Conservation (phyloP, 2,888 invertebrate species). For the Dascillus cervinus region DNA sequence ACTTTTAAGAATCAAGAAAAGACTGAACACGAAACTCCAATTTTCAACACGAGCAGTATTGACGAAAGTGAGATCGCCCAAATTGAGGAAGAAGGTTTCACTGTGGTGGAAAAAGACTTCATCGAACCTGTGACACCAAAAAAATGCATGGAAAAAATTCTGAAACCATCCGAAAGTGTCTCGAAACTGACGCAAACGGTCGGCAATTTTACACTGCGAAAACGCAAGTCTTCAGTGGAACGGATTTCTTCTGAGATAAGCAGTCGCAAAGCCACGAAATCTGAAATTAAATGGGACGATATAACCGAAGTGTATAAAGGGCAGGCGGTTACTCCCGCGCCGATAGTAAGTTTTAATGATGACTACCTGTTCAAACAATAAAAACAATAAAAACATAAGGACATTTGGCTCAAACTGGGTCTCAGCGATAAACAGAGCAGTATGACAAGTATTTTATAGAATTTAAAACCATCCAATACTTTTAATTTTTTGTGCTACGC, state of each 20-base stretch:
- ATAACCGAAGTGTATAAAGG: slow-evolving; percentile 51
- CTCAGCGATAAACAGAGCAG: too few species aligned
- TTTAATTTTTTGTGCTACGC: too few species aligned
- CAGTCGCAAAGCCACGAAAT: too few species aligned
- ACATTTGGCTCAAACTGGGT: too few species aligned
- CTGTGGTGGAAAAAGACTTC: slow-evolving; percentile 25
- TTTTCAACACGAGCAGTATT: slow-evolving; percentile 13
- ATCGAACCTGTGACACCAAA: slow-evolving; percentile 12
- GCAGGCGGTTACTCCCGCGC: slow-evolving; percentile 47
- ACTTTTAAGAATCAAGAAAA: slow-evolving; percentile 22
- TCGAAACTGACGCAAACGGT: slow-evolving; percentile 41
- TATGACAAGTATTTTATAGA: too few species aligned
- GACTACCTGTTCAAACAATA: slow-evolving; percentile 70
- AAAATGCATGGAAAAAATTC: slow-evolving; percentile 40
- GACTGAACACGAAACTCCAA: slow-evolving; percentile 25
- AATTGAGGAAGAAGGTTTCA: slow-evolving; percentile 30
- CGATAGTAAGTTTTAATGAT: slow-evolving; percentile 66
- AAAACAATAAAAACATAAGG: too few species aligned
- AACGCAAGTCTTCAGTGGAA: slow-evolving; percentile 53
- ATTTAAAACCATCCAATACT: too few species aligned
- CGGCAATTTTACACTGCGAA: slow-evolving; percentile 50
- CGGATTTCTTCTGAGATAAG: slow-evolving; percentile 49
- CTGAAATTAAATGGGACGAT: too few species aligned
- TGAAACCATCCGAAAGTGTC: slow-evolving; percentile 44
- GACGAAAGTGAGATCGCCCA: slow-evolving; percentile 36